Evolutionary conservation across 2,113 vertebrate genomes (phyloP), one percentile per base, ranked within the genome.

Genomic region (Motacilla tschutschensis): DNA sequence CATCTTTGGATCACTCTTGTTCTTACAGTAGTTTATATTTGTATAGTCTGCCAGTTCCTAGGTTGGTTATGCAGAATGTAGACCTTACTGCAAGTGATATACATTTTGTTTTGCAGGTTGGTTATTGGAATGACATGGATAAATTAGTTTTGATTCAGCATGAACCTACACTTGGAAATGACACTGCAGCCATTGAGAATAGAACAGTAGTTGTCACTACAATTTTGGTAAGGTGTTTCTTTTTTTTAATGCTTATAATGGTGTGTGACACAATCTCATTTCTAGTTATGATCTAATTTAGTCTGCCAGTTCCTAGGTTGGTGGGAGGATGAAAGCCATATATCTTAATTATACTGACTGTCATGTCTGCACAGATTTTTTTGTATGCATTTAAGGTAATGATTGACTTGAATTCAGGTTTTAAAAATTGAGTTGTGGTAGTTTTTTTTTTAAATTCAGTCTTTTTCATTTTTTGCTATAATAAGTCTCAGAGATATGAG

Each of bases 101-200:
- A 5, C 1, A 4, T 89, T 93, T 44, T 95, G 20, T 87, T 22
- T 92, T 95, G 54, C 95, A 99, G 99, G 99, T 99, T 89, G 99
- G 99, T 83, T 99, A 99, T 96, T 99, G 99, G 99, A 99, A 99
- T 3, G 99, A 99, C 91, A 98, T 98, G 93, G 99, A 99, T 97
- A 99, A 99, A 95, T 96, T 99, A 75, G 98, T 99, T 88, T 93
- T 99, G 93, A 98, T 99, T 92, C 99, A 99, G 94, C 99, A 98
- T 79, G 98, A 99, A 46, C 98, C 98, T 62, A 96, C 97, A 29
- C 96, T 98, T 53, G 98, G 98, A 92, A 99, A 99, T 92, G 99
- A 99, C 88, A 98, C 98, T 85, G 97, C 98, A 28, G 96, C 97
- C 15, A 98, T 99, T 90, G 99, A 99, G 92, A 99, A 99, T 78